Percentiles rank a stretch among this genome's conserved stretches.
Evolutionary conservation across 2,797 vertebrate species (phyloP).

Genomic region (Xenops minutus): DNA sequence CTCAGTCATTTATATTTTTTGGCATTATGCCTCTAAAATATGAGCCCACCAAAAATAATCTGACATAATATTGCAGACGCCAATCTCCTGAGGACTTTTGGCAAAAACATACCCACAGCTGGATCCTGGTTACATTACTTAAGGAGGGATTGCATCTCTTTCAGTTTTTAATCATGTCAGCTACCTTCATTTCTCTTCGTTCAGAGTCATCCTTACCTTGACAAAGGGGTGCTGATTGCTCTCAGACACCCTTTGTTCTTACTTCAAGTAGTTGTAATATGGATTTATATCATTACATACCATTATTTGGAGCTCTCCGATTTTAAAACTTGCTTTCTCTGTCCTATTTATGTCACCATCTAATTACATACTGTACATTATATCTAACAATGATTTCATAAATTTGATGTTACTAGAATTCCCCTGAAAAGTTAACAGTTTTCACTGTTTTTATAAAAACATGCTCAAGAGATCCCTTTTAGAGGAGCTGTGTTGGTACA

Average conservation of each 20-base stretch:
- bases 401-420: not conserved
- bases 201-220: not conserved
- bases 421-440: not conserved
- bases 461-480: not conserved
- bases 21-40: not conserved
- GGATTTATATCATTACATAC: not conserved
- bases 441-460: not conserved
- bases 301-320: not conserved
- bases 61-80: not conserved
- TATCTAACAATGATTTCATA: not conserved
- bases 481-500: not conserved
- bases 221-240: not conserved
- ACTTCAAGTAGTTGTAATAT: not conserved
- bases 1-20: not conserved
- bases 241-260: not conserved
- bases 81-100: slow-evolving; percentile 9
- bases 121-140: not conserved
- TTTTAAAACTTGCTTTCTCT: not conserved
- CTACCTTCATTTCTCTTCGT: not conserved
- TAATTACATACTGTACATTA: not conserved
- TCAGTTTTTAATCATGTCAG: not conserved
- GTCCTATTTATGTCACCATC: not conserved
- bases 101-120: not conserved
- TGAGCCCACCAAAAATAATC: not conserved
- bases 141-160: not conserved